Evolutionary conservation across 2,888 invertebrate species (phyloP).

Genomic region (Heteromyza rotundicornis): DNA sequence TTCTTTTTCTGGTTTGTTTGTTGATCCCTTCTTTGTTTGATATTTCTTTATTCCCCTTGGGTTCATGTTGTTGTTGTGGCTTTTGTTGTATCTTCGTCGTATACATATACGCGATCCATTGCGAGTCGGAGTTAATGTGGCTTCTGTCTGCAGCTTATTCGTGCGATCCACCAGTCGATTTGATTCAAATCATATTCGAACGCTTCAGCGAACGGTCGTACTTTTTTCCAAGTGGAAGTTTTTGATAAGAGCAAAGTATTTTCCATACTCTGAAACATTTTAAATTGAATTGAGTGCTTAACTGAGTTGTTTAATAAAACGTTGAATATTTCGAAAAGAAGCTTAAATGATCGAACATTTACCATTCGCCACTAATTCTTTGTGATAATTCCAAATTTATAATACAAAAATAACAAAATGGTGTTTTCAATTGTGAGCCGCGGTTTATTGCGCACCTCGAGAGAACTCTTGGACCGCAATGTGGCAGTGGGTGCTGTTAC

Average conservation of each 20-base stretch:
- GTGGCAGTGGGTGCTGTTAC: slow-evolving; percentile 39
- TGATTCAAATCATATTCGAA: slow-evolving; percentile 47
- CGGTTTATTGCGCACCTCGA: slow-evolving; percentile 51
- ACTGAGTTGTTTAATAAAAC: too few species aligned
- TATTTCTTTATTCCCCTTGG: slow-evolving; percentile 24
- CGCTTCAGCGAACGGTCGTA: slow-evolving; percentile 45
- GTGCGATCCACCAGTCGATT: slow-evolving; percentile 30
- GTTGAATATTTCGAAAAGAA: neutral
- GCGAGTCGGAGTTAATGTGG: slow-evolving; percentile 3
- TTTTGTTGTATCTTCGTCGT: too few species aligned
- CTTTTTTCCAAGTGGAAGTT: slow-evolving; percentile 7
- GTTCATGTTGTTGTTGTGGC: slow-evolving; percentile 9
- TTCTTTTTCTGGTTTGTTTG: neutral
- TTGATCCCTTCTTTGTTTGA: slow-evolving; percentile 29
- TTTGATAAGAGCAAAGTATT: slow-evolving; percentile 32
- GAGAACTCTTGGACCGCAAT: slow-evolving; percentile 55
- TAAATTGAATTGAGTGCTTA: too few species aligned
- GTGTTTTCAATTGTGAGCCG: slow-evolving; percentile 51
- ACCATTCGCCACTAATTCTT: too few species aligned
- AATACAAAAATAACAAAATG: too few species aligned
- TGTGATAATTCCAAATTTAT: too few species aligned
- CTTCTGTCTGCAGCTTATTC: slow-evolving; percentile 34
- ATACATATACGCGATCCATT: neutral
- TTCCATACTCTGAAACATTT: too few species aligned
- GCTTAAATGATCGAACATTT: neutral